Percentiles rank a stretch among this genome's conserved stretches.
These are phyloP conservation scores for Heliconius hermathena DNA, from an alignment of 1,140 invertebrate species.

Conservation along the genomic window DNA sequence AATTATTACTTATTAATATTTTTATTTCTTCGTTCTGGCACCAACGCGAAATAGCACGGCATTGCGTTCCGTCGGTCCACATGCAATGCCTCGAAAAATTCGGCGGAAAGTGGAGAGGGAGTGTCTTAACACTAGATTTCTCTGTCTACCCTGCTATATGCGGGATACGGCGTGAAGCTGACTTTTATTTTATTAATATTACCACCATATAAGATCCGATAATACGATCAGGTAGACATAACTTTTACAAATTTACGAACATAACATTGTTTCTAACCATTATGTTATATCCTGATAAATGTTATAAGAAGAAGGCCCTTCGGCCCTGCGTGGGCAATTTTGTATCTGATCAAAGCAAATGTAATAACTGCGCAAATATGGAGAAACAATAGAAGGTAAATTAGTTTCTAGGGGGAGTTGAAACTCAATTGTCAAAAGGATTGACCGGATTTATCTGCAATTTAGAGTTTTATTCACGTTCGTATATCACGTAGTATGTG, in stretches of 20 bases:
- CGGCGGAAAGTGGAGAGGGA: too few species aligned
- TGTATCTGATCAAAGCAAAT: constrained; percentile 72
- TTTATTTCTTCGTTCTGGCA: too few species aligned
- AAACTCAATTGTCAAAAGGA: constrained; percentile 54
- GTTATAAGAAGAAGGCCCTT: constrained; percentile 54
- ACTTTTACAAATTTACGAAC: constrained; percentile 32
- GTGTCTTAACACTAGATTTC: too few species aligned
- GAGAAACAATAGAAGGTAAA: constrained; percentile 71
- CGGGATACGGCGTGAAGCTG: too few species aligned
- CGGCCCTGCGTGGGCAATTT: constrained; percentile 56
- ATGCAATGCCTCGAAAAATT: too few species aligned
- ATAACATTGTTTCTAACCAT: constrained; percentile 47
- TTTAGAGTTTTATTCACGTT: too few species aligned
- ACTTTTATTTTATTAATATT: too few species aligned
- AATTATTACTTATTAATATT: too few species aligned
- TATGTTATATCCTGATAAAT: constrained; percentile 47
- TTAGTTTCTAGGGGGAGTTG: constrained; percentile 55
- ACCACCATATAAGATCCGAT: not conserved
- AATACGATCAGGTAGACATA: constrained; percentile 17
- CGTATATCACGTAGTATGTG: too few species aligned
- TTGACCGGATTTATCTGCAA: constrained; percentile 34
- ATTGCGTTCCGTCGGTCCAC: too few species aligned
- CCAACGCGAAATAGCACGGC: too few species aligned
- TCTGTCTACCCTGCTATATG: too few species aligned
- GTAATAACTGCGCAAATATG: constrained; percentile 73